Evolutionary conservation across 2,888 invertebrate species (phyloP).

Genomic region (Himalopsyche kuldschensis): DNA sequence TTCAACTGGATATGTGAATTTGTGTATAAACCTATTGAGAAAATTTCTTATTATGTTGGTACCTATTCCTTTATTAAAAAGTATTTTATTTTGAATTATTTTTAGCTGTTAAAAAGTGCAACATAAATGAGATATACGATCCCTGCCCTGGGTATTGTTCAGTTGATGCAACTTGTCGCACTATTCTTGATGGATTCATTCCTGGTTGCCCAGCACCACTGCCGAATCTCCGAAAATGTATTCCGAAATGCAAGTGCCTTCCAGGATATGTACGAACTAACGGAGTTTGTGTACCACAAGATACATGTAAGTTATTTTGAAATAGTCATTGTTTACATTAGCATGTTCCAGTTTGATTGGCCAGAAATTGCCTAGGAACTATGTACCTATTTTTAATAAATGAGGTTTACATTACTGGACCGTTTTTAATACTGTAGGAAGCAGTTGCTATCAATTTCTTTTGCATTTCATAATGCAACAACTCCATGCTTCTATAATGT

Average conservation of each 20-base stretch:
- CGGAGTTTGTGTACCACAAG: constrained; percentile 2
- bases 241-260: constrained; percentile 25
- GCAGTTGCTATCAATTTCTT: no score
- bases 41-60: no score
- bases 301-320: constrained; percentile 1
- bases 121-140: constrained; percentile 12
- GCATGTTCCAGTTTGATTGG: no score
- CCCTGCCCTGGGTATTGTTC: constrained; percentile 18
- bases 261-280: constrained; percentile 19
- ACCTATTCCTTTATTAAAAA: no score
- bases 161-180: constrained; percentile 11
- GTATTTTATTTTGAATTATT: not conserved
- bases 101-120: constrained; percentile 6
- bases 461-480: no score
- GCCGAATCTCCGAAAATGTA: not conserved
- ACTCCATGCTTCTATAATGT: no score
- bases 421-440: no score
- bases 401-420: no score
- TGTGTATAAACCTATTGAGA: no score
- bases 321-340: not conserved
- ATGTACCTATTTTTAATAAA: no score
- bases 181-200: constrained; percentile 7
- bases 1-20: no score
- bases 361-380: no score
- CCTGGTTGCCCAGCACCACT: constrained; percentile 13